phyloP scores from a whole-genome alignment of 2,797 vertebrate species.

The Onychomys torridus region DNA sequence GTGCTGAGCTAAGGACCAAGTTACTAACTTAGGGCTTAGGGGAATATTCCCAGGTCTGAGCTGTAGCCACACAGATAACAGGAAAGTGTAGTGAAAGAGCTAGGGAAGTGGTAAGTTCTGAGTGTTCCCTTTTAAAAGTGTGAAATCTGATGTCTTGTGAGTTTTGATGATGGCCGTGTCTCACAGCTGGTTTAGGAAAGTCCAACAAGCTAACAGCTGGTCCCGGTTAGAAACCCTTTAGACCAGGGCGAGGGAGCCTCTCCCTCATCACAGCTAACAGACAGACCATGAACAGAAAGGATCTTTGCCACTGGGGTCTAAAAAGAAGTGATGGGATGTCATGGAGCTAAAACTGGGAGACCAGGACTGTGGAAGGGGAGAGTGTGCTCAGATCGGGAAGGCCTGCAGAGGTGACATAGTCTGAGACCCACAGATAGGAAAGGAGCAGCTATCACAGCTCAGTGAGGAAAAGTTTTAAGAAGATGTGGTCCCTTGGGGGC shows the following conservation, averaged over 20 bases:
- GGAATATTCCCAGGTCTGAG: not conserved
- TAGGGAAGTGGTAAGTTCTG: not conserved
- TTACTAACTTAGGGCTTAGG: not conserved
- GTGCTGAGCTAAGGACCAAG: not conserved
- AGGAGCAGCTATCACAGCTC: not conserved
- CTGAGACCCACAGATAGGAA: not conserved
- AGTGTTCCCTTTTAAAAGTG: not conserved
- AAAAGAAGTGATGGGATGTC: not conserved
- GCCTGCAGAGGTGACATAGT: not conserved
- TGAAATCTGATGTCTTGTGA: not conserved
- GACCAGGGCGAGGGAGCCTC: not conserved
- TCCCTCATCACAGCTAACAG: not conserved
- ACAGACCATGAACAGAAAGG: not conserved
- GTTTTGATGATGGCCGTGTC: not conserved
- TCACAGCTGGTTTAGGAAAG: not conserved
- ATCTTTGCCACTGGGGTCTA: not conserved
- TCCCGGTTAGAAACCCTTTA: too few relatives aligned
- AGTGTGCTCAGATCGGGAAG: not conserved
- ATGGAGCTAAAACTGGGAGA: not conserved
- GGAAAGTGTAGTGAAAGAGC: not conserved
- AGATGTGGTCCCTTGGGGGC: not conserved
- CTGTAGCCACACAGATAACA: not conserved
- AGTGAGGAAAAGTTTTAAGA: not conserved
- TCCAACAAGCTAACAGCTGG: not conserved
- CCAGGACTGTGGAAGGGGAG: not conserved